phyloP scores from a whole-genome alignment of 2,113 vertebrate species.

The Columba livia region DNA sequence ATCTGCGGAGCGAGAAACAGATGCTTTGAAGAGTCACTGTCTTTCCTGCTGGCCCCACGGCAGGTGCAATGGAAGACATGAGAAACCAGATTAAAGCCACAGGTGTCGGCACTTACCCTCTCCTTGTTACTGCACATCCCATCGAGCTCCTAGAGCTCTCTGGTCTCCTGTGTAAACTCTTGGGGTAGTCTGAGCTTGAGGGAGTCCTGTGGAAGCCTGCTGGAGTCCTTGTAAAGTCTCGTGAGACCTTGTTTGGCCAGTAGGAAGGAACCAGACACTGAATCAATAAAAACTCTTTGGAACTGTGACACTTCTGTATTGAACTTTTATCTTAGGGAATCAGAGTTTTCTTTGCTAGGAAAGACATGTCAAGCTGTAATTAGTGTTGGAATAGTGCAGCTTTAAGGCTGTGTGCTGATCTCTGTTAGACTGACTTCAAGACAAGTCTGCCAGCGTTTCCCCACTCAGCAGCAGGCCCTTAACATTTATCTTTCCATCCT shows the following conservation, averaged over 20 bases:
- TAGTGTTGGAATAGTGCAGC: neutral
- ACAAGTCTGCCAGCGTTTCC: neutral
- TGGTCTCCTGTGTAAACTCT: neutral
- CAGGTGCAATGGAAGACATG: neutral
- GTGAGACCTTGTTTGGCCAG: neutral
- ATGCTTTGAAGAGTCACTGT: neutral
- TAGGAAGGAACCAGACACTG: neutral
- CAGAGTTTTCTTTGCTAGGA: neutral
- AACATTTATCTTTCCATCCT: neutral
- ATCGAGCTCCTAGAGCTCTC: rapidly evolving
- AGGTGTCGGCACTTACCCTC: neutral
- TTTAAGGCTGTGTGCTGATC: neutral
- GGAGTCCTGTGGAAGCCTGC: neutral
- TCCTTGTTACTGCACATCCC: neutral
- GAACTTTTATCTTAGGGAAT: neutral
- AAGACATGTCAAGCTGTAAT: neutral
- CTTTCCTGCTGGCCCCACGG: neutral
- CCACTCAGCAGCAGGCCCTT: neutral
- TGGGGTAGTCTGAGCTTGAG: neutral
- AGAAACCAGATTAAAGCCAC: neutral
- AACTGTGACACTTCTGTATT: neutral
- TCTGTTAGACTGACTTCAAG: neutral
- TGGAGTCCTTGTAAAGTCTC: neutral
- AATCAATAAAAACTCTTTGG: neutral
- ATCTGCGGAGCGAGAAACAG: neutral